Evolutionary conservation across 2,888 invertebrate species (phyloP).

Genomic region (Exephanes ischioxanthus): DNA sequence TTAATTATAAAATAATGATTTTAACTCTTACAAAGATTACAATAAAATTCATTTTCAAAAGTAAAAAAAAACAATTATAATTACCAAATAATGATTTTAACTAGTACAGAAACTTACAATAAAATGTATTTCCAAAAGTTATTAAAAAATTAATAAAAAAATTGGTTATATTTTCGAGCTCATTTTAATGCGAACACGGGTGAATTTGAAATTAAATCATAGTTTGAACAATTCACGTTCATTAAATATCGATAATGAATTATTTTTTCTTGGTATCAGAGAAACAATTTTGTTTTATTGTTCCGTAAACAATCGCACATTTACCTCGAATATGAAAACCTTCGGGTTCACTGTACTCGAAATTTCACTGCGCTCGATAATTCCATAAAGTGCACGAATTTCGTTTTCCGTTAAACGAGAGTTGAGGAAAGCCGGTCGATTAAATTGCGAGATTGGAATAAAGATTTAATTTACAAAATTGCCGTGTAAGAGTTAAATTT

Average conservation of each 20-base stretch:
- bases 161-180: not conserved
- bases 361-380: conserved; percentile 25
- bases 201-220: not conserved
- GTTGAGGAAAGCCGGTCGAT: conserved; percentile 4
- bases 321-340: conserved; percentile 35
- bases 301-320: not conserved
- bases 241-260: not conserved
- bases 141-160: not conserved
- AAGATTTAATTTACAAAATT: conserved; percentile 24
- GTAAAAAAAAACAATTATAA: not conserved
- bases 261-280: not conserved
- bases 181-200: conserved; percentile 20
- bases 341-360: not conserved
- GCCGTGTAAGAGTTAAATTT: conserved; percentile 19
- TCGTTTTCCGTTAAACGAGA: conserved; percentile 29
- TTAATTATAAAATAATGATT: conserved; percentile 71
- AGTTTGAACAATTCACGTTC: not conserved
- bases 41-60: not conserved
- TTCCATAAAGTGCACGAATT: conserved; percentile 25
- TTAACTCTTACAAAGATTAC: conserved; percentile 64
- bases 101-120: not conserved
- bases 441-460: not conserved
- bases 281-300: not conserved
- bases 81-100: not conserved
- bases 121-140: not conserved